These are phyloP conservation scores for Drosophila emarginata DNA, from an alignment of 2,888 invertebrate genomes.

Conservation along the genomic window DNA sequence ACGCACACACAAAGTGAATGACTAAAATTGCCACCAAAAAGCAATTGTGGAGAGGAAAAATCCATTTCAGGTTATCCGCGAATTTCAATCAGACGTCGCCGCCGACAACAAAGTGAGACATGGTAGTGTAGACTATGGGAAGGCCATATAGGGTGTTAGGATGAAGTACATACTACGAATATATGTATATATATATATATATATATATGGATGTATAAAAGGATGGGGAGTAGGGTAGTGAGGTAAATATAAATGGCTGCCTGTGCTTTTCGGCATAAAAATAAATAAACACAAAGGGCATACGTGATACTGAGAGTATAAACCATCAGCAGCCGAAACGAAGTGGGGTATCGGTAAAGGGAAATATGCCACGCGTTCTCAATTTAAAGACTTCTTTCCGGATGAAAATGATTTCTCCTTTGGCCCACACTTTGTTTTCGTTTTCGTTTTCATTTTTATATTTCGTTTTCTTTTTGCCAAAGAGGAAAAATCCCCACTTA, in stretches of 20 bases:
- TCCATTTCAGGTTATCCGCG: conserved; percentile 82
- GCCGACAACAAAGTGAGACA: conserved; percentile 60
- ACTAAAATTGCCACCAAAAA: conserved; percentile 79
- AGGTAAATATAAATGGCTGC: conserved; percentile 49
- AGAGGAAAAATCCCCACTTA: conserved; percentile 67
- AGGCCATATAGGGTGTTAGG: not conserved
- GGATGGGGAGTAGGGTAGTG: conserved; percentile 7
- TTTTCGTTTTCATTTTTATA: not conserved
- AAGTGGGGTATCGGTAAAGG: not conserved
- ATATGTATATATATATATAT: no score
- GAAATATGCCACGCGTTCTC: conserved; percentile 8
- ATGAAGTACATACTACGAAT: not conserved
- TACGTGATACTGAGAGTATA: conserved; percentile 54
- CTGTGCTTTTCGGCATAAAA: conserved; percentile 36
- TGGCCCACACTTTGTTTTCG: not conserved
- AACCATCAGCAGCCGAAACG: conserved; percentile 16
- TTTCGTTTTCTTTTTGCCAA: conserved; percentile 45
- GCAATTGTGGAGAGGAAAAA: conserved; percentile 80
- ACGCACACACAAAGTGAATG: conserved; percentile 65
- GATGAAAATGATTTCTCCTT: conserved; percentile 15
- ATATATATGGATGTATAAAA: no score
- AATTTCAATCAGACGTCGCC: conserved; percentile 78
- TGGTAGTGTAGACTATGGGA: not conserved
- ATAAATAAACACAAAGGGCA: conserved; percentile 72
- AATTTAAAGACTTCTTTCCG: conserved; percentile 17